phyloP scores from a whole-genome alignment of 2,797 vertebrate genomes.

The Chelon labrosus region DNA sequence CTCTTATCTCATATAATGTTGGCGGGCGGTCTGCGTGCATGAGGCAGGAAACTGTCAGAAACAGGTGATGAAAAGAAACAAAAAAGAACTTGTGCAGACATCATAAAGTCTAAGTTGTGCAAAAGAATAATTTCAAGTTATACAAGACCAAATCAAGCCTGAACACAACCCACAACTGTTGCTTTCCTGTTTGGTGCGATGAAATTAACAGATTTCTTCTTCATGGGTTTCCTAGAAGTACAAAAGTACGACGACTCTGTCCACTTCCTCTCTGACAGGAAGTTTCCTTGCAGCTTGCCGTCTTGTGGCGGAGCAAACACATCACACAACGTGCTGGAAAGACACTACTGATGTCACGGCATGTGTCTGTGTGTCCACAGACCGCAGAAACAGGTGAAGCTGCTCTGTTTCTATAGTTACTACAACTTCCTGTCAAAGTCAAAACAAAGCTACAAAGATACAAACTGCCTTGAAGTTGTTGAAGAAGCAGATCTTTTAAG shows the following conservation, averaged over 20 bases:
- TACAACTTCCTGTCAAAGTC: conserved; percentile 54
- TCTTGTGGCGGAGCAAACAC: background rate
- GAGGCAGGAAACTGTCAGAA: background rate
- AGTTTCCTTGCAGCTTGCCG: conserved; percentile 23
- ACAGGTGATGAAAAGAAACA: background rate
- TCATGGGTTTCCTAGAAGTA: conserved; percentile 44
- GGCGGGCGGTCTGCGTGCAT: no score
- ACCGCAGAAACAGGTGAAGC: conserved; percentile 45
- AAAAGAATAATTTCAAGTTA: background rate
- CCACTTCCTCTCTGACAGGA: conserved; percentile 49
- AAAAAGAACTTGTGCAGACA: no score
- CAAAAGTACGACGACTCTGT: background rate
- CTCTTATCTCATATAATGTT: no score
- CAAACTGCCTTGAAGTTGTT: conserved; percentile 2
- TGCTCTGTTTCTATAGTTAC: conserved; percentile 35
- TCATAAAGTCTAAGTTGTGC: background rate
- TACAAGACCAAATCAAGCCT: background rate
- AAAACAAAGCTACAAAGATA: conserved; percentile 14
- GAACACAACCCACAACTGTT: background rate
- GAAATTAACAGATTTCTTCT: background rate
- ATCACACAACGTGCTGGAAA: conserved; percentile 5
- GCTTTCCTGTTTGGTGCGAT: background rate
- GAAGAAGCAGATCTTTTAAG: conserved; percentile 20
- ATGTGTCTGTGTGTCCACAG: conserved; percentile 15
- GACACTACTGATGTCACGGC: conserved; percentile 24